Base-by-base conservation (phyloP, 2,888 invertebrate species). In the Bembecia ichneumoniformis region DNA sequence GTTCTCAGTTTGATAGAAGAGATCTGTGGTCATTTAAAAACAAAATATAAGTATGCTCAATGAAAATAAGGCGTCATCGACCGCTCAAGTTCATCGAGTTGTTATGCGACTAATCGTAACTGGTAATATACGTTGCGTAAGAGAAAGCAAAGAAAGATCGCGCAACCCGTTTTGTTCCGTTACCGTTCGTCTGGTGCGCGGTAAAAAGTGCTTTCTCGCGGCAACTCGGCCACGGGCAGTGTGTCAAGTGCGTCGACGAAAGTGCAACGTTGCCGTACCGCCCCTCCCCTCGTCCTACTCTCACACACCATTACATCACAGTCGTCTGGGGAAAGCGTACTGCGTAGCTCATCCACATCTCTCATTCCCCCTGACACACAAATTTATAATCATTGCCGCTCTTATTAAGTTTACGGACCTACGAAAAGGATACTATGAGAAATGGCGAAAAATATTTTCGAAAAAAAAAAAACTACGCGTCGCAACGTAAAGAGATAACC, bases 221-320 rank as follows among this genome's bases (percentile, higher is more conserved):
- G 78, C 74, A 82, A 82, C 71, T 82, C 82, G 87, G 87, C 86
- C 87, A 87, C 72, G 87, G 87, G 77, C 87, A 87, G 74, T 84
- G 79, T 87, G 88, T 88, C 87, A 87, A 87, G 88, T 81, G 83
- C 86, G 77, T 62, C 77, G 78, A 77, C 73, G 84, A 86, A 84
- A 84, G 86, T 83, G 77, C 82, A 76, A 74, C 77, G 82, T 77
- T 79, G 82, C 77, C 75, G 73, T 62, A 68, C 68, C 73, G 74
- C 72, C 57, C 64, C 51, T 58, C 63, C 9, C 34, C n/a, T 11
- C 65, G 68, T 62, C 9, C 28, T 28, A 9, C 28, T 28, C 28
- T 28, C 28, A 28, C 28, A 28, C 70, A 61, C 72, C 70, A 70
- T 84, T 82, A 84, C 82, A 81, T 83, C 80, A 86, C 64, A 72